These are phyloP conservation scores for Akabosia matsudoensis DNA, from an alignment of 1,140 invertebrate species.

Conservation along the genomic window DNA sequence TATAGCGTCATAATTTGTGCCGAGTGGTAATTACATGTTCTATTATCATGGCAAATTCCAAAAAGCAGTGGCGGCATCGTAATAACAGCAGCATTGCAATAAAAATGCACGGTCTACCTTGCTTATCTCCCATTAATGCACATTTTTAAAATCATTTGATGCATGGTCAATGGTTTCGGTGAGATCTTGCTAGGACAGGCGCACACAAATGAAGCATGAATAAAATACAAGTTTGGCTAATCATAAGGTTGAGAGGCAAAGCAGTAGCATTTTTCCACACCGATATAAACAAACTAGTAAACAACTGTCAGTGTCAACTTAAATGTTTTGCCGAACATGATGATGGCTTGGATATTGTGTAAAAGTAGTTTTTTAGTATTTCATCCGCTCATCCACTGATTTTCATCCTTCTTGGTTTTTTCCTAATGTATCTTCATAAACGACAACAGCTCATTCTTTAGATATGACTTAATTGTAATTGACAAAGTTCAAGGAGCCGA, in stretches of 20 bases:
- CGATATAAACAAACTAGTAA: background rate
- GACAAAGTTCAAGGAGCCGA: too few species aligned
- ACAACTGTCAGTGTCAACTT: background rate
- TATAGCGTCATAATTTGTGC: slow-evolving; percentile 15
- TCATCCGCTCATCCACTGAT: too few species aligned
- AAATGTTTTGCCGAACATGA: background rate
- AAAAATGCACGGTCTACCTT: background rate
- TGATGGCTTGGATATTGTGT: background rate
- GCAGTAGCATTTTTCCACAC: background rate
- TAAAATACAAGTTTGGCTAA: background rate
- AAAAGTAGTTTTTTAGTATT: background rate
- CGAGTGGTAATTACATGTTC: slow-evolving; percentile 16
- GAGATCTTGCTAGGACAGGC: background rate
- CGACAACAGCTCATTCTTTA: background rate
- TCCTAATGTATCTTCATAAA: background rate
- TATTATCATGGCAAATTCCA: background rate
- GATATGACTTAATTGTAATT: too few species aligned
- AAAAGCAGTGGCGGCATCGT: background rate
- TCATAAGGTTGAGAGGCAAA: too few species aligned
- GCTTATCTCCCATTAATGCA: too few species aligned
- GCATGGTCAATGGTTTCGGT: too few species aligned
- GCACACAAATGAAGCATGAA: background rate
- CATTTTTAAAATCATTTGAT: too few species aligned
- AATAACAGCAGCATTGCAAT: background rate
- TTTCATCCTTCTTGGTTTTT: background rate